Conservation (phyloP, 2,888 invertebrate genomes). For the Thelaira solivaga region DNA sequence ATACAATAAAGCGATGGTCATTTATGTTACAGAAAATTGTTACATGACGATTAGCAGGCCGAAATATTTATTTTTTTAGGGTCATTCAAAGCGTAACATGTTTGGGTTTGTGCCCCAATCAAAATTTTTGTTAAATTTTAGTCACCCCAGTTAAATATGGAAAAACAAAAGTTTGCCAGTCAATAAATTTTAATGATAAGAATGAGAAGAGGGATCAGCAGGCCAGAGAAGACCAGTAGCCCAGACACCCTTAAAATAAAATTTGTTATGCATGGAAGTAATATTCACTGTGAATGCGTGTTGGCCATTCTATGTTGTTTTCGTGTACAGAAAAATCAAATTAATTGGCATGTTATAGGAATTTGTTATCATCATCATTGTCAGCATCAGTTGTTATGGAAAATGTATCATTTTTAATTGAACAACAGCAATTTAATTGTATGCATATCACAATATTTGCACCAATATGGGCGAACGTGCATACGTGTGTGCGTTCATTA, state of each 20-base stretch:
- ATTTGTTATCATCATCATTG: conserved; percentile 57
- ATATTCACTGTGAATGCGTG: background rate
- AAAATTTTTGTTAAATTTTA: background rate
- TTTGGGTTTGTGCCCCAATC: background rate
- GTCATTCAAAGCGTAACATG: background rate
- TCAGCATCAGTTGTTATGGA: conserved; percentile 13
- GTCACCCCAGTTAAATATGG: conserved; percentile 37
- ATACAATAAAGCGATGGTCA: background rate
- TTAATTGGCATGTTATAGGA: conserved; percentile 61
- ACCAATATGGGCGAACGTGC: too few species aligned
- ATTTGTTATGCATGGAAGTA: background rate
- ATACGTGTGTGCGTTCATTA: too few species aligned
- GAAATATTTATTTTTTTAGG: conserved; percentile 17
- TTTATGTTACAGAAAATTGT: conserved; percentile 2
- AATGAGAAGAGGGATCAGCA: background rate
- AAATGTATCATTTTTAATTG: background rate
- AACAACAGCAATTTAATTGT: conserved; percentile 31
- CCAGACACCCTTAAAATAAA: conserved; percentile 28
- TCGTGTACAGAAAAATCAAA: conserved; percentile 40
- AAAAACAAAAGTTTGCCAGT: background rate
- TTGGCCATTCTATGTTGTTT: conserved; percentile 8
- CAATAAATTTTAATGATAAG: conserved; percentile 24
- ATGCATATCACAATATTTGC: conserved; percentile 55
- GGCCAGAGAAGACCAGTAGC: conserved; percentile 1
- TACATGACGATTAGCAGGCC: conserved; percentile 9